A percentile compares a stretch with the other conserved stretches of the same genome.
phyloP scores from a whole-genome alignment of 1,140 invertebrate species.

The Eufriesea mexicana region DNA sequence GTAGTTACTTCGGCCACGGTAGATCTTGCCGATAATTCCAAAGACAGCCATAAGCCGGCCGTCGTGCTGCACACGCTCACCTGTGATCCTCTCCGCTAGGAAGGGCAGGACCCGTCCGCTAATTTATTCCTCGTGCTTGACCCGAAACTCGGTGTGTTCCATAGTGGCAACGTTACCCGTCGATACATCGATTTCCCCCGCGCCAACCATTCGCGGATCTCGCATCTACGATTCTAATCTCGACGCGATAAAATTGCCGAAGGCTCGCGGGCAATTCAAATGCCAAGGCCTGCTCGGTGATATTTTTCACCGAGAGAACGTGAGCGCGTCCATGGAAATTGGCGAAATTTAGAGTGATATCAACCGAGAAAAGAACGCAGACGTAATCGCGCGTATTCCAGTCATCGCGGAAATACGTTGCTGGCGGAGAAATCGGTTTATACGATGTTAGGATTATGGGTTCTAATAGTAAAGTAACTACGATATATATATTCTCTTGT shows the following conservation, averaged over 20 bases:
- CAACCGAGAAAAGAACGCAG: too few relatives aligned
- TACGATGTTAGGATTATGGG: too few relatives aligned
- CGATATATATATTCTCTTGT: too few relatives aligned
- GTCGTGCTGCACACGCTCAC: constrained; percentile 24
- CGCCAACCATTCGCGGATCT: neutral
- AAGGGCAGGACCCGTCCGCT: constrained; percentile 19
- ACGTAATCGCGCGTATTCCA: too few relatives aligned
- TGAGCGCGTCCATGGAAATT: neutral
- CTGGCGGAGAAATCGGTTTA: too few relatives aligned
- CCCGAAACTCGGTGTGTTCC: constrained; percentile 37
- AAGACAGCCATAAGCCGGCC: constrained; percentile 51
- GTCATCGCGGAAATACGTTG: too few relatives aligned
- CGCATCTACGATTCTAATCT: constrained; percentile 15
- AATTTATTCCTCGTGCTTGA: constrained; percentile 41
- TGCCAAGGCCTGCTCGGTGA: neutral
- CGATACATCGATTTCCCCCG: constrained; percentile 16
- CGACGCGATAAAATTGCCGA: neutral
- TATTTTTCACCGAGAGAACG: neutral
- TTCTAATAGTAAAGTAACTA: too few relatives aligned
- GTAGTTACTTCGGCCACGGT: constrained; percentile 63
- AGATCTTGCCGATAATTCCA: constrained; percentile 67
- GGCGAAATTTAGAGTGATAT: neutral
- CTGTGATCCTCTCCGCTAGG: constrained; percentile 10
- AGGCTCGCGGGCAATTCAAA: neutral
- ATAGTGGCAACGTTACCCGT: constrained; percentile 42